Evolutionary conservation across 2,797 vertebrate genomes (phyloP), one percentile per base, ranked within the genome.

Genomic region (Hemitrygon akajei): DNA sequence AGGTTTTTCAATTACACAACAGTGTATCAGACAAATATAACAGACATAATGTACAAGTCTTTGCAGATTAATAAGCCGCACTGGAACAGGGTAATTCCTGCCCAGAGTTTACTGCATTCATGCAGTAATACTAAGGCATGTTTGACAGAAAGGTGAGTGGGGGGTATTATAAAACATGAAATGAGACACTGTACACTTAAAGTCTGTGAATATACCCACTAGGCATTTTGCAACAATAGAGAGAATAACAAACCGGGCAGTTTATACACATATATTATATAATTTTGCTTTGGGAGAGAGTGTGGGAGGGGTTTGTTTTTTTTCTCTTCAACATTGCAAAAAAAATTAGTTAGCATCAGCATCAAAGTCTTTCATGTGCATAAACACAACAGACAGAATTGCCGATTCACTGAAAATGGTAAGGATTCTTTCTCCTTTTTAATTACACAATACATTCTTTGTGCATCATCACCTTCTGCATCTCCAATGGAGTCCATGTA

Each of bases 21-120:
- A 94, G 95, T 95, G 95, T 95, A 95, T 94, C 96, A 95, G 96
- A 97, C 97, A 97, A 97, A 97, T 96, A 96, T 95, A 96, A 95
- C 95, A 95, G 95, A 96, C 96, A 94, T 94, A 93, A 96, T 96
- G 95, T 96, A 96, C 96, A 96, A 93, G 71, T 93, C 71, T 40
- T 73, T 92, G 71, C 69, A 76, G 91, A 58, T 93, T 93, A 93
- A 93, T 93, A 76, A 93, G 91, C 91, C 58, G 71, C 22, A 93
- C 91, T 75, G 25, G 82, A 93, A 58, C 91, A 73, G 37, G 40
- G 12, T 76, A 47, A 14, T 76, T 93, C 71, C 71, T 76, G 40
- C 56, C 69, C 91, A 93, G 91, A 58, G 91, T 93, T 93, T 76
- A 93, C 91, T 93, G 69, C 91, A 75, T 10, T n/a, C 40, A 30